These are phyloP conservation scores for Pseudochirops cupreus DNA, from an alignment of 2,797 vertebrate genomes.

Conservation along the genomic window DNA sequence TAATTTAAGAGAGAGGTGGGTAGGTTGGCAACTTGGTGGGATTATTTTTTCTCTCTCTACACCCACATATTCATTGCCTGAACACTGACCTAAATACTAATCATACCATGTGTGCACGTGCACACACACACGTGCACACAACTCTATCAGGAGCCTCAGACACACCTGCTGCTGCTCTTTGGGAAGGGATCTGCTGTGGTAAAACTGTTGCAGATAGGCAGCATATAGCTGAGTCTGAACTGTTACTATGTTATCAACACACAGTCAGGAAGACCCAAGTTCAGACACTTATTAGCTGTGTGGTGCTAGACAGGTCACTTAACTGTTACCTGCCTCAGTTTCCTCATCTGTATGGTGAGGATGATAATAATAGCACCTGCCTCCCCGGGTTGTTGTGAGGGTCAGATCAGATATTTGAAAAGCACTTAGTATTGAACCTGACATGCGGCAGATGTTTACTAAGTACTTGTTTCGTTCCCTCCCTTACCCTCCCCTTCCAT, in stretches of 20 bases:
- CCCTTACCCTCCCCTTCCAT: not conserved
- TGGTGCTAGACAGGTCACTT: not conserved
- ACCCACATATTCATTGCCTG: not conserved
- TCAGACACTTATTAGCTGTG: not conserved
- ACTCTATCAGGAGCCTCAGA: not conserved
- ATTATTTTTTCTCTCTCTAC: not conserved
- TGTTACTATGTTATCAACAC: not conserved
- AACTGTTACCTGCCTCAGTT: not conserved
- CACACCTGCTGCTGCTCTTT: not conserved
- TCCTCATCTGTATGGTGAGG: not conserved
- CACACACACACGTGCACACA: too few species aligned
- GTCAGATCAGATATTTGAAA: not conserved
- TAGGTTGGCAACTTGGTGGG: not conserved
- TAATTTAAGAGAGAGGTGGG: not conserved
- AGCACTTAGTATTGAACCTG: not conserved
- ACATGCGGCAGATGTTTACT: not conserved
- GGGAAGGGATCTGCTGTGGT: not conserved
- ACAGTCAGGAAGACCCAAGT: not conserved
- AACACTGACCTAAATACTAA: not conserved
- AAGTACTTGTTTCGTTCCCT: not conserved
- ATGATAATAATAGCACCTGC: not conserved
- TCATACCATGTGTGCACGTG: fast-evolving
- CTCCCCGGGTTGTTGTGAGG: not conserved
- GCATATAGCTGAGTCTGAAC: not conserved
- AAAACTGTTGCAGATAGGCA: not conserved